Percentiles rank a stretch among this genome's conserved stretches.
phyloP scores from a whole-genome alignment of 92 coral and sea anemone species.

The Isaurus tuberculatus region DNA sequence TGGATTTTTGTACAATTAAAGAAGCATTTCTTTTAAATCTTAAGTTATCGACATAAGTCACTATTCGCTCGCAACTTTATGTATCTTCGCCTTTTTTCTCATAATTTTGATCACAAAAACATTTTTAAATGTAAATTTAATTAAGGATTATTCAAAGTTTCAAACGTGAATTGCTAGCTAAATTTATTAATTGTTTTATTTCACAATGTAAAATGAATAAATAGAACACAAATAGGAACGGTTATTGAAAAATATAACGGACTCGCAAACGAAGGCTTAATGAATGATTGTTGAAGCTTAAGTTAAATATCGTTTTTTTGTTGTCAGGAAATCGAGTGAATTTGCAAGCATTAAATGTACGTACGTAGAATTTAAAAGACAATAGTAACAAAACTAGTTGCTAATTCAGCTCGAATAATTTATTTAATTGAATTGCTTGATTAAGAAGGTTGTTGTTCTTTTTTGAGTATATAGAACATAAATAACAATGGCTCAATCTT shows the following conservation, averaged over 20 bases:
- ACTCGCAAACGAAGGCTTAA: background rate
- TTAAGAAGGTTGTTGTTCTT: background rate
- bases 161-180: background rate
- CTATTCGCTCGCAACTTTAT: background rate
- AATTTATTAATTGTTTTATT: slow-evolving; percentile 11
- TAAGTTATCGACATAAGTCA: background rate
- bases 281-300: background rate
- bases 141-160: background rate
- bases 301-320: slow-evolving; percentile 11
- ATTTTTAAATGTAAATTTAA: slow-evolving; percentile 25
- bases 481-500: background rate
- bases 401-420: slow-evolving; percentile 11
- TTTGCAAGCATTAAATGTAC: slow-evolving; percentile 24
- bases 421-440: slow-evolving; percentile 26
- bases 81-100: background rate
- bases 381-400: slow-evolving; percentile 19
- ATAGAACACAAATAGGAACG: background rate
- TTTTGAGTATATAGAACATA: background rate
- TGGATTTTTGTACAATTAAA: background rate
- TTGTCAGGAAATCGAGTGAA: slow-evolving; percentile 29
- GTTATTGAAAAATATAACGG: slow-evolving; percentile 6
- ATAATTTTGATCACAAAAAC: background rate
- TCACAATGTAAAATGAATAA: background rate
- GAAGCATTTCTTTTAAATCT: background rate
- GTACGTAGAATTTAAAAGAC: slow-evolving; percentile 13